Evolutionary conservation across 2,113 vertebrate genomes (phyloP), one percentile per base, ranked within the genome.

Genomic region (Boulengeromyrus knoepffleri): DNA sequence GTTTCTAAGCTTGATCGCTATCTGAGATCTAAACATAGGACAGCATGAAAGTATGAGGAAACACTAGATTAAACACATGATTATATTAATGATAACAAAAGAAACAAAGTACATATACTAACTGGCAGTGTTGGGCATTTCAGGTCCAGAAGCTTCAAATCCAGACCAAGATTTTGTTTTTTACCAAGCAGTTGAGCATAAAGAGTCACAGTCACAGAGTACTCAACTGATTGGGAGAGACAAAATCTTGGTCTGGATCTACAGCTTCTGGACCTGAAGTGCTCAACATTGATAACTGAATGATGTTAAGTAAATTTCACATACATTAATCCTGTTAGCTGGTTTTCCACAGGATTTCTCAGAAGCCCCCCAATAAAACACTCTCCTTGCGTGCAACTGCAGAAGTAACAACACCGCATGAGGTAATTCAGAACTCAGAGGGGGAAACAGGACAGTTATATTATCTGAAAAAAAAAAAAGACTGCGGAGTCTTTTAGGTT

Each of bases 401-500:
- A 19, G 49, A 56, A 88, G 19, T 58, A 88, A 50, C 3, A 56
- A 39, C 52, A 58, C 36, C 1, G 15, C 15, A 88, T 88, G 49
- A 56, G 52, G 52, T 21, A 70, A 46, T 21, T 13, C 31, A 49
- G 58, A 62, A 46, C 46, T 87, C 21, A 84, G 91, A 90, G 93
- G 90, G 91, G 93, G 93, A 86, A 53, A 31, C 39, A 1, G 84
- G 49, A 49, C 90, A 93, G 91, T 90, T 91, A 74, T 56, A 85
- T 74, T 84, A 84, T 42, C 46, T 50, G 88, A 0, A 42, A 1
- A 45, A 45, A 50, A 93, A 86, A 92, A 91, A 92, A 45, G 90
- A 8, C 90, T 91, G 88, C 6, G 84, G 36, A 92, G 88, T 53
- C 52, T 53, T 53, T 91, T 91, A 89, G 91, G 89, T 92, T 94